Evolutionary conservation across 2,888 invertebrate species (phyloP), one percentile per base, ranked within the genome.

Genomic region (Mythimna loreyi): DNA sequence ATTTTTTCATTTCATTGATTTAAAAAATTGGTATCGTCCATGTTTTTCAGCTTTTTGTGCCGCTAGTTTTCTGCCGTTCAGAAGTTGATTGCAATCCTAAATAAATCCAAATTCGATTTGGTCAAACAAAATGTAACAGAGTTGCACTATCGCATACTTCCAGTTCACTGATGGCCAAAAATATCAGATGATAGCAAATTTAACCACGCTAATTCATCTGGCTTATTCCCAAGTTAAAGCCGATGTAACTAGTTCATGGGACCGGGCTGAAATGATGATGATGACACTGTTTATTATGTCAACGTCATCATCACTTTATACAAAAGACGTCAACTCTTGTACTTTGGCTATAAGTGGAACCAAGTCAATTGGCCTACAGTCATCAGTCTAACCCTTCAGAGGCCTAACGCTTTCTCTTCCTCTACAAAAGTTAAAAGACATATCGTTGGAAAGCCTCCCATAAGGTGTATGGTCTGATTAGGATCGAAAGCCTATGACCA

Each of bases 111-210:
- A 8, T 28, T 19, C 25, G 7, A 19, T 50, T 50, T 8, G 23
- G 13, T 6, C 6, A 50, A 49, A 49, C 13, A 23, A 50, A 23
- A 2, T 25, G 0, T 16, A 3, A 50, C 2, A 25, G 9, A 16
- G 1, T 6, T 40, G 21, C 45, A 47, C 23, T 64, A 61, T 47
- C 25, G 23, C 30, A 60, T 1, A n/a, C 16, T 64, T 33, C 33
- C 30, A 59, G 64, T 25, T 64, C 45, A 60, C 19, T 60, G 60
- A 45, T 59, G 19, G 8, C n/a, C 30, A 45, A 43, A 45, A 43
- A 43, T 43, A 16, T 8, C 21, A 25, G 13, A 16, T 25, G 50
- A 50, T 50, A 50, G 2, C 25, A 50, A 23, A 50, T 25, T 50
- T 25, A 40, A 7, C 16, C 5, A 50, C 50, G 2, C 16, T 25